These are phyloP conservation scores for Panagrolaimus sp. DNA, from an alignment of 1,140 invertebrate genomes.

Conservation along the genomic window DNA sequence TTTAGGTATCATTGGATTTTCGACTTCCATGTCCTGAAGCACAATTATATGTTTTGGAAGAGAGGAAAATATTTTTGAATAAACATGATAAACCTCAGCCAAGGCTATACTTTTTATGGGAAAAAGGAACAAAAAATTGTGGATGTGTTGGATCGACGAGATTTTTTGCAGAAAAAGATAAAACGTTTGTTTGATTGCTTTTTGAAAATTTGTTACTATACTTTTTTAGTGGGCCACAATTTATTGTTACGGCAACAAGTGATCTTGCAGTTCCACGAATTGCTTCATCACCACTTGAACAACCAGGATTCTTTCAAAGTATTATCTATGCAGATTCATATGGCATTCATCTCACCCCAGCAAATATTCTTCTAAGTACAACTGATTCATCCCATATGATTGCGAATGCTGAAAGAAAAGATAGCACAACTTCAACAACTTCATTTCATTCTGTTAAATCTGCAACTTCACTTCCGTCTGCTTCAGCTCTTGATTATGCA, in stretches of 20 bases:
- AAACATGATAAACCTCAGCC: constrained; percentile 80
- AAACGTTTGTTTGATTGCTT: no score
- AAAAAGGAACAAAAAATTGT: constrained; percentile 68
- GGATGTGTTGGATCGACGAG: constrained; percentile 87
- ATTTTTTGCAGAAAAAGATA: constrained; percentile 71
- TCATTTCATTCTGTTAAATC: constrained; percentile 43
- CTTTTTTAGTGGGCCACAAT: background rate
- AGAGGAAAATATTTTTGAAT: constrained; percentile 69
- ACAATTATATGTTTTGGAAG: constrained; percentile 56
- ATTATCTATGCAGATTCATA: constrained; percentile 19
- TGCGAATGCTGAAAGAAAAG: background rate
- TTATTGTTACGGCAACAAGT: background rate
- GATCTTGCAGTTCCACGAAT: constrained; percentile 30
- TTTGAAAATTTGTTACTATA: no score
- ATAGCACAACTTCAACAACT: background rate
- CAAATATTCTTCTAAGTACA: background rate
- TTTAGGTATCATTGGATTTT: constrained; percentile 29
- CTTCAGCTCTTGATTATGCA: background rate
- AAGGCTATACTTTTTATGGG: constrained; percentile 89
- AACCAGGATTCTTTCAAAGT: constrained; percentile 43
- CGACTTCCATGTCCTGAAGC: constrained; percentile 52
- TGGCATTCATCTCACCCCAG: background rate
- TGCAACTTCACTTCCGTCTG: background rate
- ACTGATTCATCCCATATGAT: background rate
- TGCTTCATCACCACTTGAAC: constrained; percentile 16